A percentile compares a stretch with the other conserved stretches of the same genome.
Evolutionary conservation across 92 coral and sea anemone genomes (phyloP).

Genomic region (Porites divaricata): DNA sequence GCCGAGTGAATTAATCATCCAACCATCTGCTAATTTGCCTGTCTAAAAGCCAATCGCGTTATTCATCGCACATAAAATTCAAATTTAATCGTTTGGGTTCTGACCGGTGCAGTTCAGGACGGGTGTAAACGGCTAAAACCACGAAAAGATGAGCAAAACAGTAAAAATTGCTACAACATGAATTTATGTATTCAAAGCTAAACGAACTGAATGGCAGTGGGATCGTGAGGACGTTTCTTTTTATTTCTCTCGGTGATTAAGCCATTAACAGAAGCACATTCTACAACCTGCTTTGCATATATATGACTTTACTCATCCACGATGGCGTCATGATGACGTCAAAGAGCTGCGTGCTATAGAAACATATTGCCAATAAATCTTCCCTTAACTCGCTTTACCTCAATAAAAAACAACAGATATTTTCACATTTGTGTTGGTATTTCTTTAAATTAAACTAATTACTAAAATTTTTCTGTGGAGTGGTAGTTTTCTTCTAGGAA

Average conservation of each 20-base stretch:
- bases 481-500: no score
- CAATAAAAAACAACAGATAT: background rate
- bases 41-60: background rate
- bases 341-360: slow-evolving; percentile 19
- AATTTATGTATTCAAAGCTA: background rate
- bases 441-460: no score
- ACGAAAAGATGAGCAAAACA: background rate
- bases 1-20: slow-evolving; percentile 12
- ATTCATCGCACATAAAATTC: background rate
- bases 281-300: slow-evolving; percentile 6
- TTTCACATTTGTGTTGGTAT: background rate
- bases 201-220: background rate
- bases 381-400: background rate
- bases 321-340: slow-evolving; percentile 36
- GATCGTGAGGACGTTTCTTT: background rate
- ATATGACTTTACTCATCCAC: slow-evolving; percentile 10
- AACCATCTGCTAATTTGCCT: slow-evolving; percentile 21
- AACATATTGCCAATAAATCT: background rate
- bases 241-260: background rate
- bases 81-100: background rate
- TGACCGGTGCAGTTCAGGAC: no score
- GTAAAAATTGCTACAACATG: background rate
- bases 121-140: background rate
- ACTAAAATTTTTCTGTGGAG: no score
- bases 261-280: background rate